Base-by-base conservation (phyloP, 2,888 invertebrate genomes). In the Diachrysia chrysitis region DNA sequence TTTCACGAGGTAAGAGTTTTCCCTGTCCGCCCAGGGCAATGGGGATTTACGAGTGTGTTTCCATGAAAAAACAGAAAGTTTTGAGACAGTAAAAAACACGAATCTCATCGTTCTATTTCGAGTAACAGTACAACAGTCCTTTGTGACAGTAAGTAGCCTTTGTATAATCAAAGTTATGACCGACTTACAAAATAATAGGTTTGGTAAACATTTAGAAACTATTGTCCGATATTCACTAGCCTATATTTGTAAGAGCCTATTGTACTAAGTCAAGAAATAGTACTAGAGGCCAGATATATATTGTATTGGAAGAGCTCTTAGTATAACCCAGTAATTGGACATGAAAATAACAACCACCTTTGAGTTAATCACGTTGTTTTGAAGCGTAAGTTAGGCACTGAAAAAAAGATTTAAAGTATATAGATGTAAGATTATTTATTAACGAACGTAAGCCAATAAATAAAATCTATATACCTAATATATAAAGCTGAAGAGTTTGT, bases 141-240 rank as follows among this genome's bases (percentile, higher is more conserved):
- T 32, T 32, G 10, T 69, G 16, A 16, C 63, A 42, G 37, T 48
- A 59, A 63, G 37, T 57, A 61, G 42, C 46, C 12, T 53, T 9
- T 21, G 17, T 42, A 23, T 16, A 58, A 12, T 71, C 61, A 76
- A 64, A 58, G 23, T 71, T 32, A 61, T 71, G 65, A 10, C 32
- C 32, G 10, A 10, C 29, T 65, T 35, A 37, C 16, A 37, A 42
- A n/a, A 42, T n/a, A 5, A 42, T 42, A n/a, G 37, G 37, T 37
- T 37, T 14, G 14, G 14, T 37, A 37, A 37, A n/a, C 42, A 42
- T n/a, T n/a, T 7, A 42, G 42, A 59, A 58, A 71, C 51, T 37
- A 66, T 64, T 62, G 37, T 75, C 16, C n/a, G 35, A 17, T 29
- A 51, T 25, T 37, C 17, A 42, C 17, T 9, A 16, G 29, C 29